Evolutionary conservation across 2,888 invertebrate genomes (phyloP).

Genomic region (Plemyria rubiginata): DNA sequence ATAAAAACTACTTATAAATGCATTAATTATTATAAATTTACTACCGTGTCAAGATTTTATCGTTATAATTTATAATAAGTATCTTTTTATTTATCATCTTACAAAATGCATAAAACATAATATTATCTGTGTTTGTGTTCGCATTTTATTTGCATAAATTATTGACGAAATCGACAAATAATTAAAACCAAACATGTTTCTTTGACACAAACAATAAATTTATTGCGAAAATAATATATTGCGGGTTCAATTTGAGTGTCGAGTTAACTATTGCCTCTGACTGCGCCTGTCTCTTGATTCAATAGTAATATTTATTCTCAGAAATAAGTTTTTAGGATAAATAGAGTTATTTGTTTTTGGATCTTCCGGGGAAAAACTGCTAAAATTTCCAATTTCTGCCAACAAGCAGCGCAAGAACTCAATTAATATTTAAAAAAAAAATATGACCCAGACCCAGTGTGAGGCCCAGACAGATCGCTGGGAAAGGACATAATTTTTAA

Average conservation of each 20-base stretch:
- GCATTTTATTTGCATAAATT: constrained; percentile 44
- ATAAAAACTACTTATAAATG: constrained; percentile 13
- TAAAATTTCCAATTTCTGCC: too few species aligned
- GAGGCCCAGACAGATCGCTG: too few species aligned
- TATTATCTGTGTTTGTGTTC: constrained; percentile 26
- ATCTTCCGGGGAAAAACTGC: too few species aligned
- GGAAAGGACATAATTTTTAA: too few species aligned
- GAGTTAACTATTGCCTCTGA: not conserved
- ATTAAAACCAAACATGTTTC: constrained; percentile 48
- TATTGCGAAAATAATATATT: constrained; percentile 64
- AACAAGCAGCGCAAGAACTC: too few species aligned
- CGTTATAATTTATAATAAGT: constrained; percentile 20
- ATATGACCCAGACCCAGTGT: too few species aligned
- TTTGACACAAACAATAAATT: constrained; percentile 57
- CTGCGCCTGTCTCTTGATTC: not conserved
- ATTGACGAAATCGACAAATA: constrained; percentile 41
- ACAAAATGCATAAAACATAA: constrained; percentile 32
- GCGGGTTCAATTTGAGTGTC: constrained; percentile 10
- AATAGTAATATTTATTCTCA: too few species aligned
- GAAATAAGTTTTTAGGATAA: too few species aligned
- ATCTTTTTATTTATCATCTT: constrained; percentile 23
- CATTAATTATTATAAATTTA: constrained; percentile 23
- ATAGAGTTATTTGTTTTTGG: too few species aligned
- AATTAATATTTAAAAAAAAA: too few species aligned
- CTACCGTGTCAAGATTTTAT: constrained; percentile 27